Conservation (phyloP, 2,113 vertebrate genomes). For the Phyllopteryx taeniolatus region DNA sequence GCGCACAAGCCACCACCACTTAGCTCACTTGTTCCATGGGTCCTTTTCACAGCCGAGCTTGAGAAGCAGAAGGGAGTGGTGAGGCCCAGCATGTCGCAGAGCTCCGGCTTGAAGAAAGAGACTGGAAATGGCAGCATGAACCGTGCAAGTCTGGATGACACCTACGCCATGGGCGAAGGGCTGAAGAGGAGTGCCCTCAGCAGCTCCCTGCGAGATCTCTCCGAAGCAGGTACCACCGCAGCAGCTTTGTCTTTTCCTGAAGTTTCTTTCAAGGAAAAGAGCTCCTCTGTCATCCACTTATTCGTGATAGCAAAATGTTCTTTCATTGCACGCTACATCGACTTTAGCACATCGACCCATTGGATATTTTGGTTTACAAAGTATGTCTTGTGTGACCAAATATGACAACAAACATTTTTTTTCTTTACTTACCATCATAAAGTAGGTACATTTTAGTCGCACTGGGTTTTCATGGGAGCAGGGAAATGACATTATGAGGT, state of each 20-base stretch:
- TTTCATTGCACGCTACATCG: slow-evolving; percentile 49
- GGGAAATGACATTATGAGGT: background rate
- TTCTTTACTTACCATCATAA: background rate
- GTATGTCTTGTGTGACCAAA: background rate
- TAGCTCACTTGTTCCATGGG: slow-evolving; percentile 29
- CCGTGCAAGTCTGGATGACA: slow-evolving; percentile 93
- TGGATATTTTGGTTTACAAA: slow-evolving; percentile 38
- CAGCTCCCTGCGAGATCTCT: slow-evolving; percentile 94
- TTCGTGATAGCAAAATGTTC: slow-evolving; percentile 61
- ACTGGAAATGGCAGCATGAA: slow-evolving; percentile 83
- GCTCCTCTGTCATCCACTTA: slow-evolving; percentile 26
- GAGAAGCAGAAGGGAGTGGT: slow-evolving; percentile 98
- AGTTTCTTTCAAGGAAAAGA: background rate
- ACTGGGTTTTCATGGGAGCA: background rate
- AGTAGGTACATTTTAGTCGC: background rate
- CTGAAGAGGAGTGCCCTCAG: slow-evolving; percentile 95
- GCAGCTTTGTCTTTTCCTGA: slow-evolving; percentile 26
- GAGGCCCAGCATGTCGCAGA: slow-evolving; percentile 92
- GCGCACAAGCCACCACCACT: slow-evolving; percentile 14
- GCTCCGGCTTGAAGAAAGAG: slow-evolving; percentile 92
- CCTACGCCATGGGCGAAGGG: slow-evolving; percentile 90
- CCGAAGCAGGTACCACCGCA: slow-evolving; percentile 84
- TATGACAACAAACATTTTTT: background rate
- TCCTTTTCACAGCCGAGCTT: slow-evolving; percentile 83
- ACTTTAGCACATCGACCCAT: slow-evolving; percentile 23